phyloP scores from a whole-genome alignment of 2,797 vertebrate genomes.

The Amblyopsis hoosieri region DNA sequence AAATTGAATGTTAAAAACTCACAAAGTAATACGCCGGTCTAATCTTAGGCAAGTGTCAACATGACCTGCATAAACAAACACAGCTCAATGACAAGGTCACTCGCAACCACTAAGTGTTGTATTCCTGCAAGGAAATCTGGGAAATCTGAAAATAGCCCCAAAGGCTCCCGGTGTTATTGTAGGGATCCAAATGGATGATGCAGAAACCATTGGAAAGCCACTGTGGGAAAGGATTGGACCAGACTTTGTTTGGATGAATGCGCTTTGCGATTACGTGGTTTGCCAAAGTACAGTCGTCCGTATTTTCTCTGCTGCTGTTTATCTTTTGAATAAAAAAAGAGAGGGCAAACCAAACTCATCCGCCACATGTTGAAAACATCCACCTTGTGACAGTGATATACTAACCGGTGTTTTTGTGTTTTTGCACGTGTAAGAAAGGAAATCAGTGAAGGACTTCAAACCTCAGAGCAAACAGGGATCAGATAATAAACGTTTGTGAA shows the following conservation, averaged over 20 bases:
- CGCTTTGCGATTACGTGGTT: slow-evolving; percentile 74
- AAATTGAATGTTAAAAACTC: slow-evolving; percentile 17
- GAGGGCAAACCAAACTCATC: slow-evolving; percentile 54
- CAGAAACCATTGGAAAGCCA: slow-evolving; percentile 71
- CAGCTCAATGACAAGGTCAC: slow-evolving; percentile 57
- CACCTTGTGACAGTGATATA: slow-evolving; percentile 53
- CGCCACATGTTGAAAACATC: slow-evolving; percentile 67
- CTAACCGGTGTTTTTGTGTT: slow-evolving; percentile 30
- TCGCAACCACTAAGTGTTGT: slow-evolving; percentile 73
- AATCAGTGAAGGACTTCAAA: slow-evolving; percentile 36
- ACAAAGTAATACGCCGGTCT: slow-evolving; percentile 44
- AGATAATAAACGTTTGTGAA: slow-evolving; percentile 14
- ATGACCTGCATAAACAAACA: slow-evolving; percentile 67
- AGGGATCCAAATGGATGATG: slow-evolving; percentile 80
- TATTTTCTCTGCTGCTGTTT: slow-evolving; percentile 69
- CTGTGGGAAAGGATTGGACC: slow-evolving; percentile 68
- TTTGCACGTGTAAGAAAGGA: slow-evolving; percentile 21
- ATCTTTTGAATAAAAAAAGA: slow-evolving; percentile 56
- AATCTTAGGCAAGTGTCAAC: slow-evolving; percentile 55
- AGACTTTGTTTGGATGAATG: slow-evolving; percentile 78
- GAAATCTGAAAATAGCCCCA: slow-evolving; percentile 79
- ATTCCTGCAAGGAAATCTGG: slow-evolving; percentile 74
- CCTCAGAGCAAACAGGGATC: slow-evolving; percentile 11
- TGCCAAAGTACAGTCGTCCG: slow-evolving; percentile 72
- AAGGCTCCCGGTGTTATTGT: slow-evolving; percentile 77